These are phyloP conservation scores for Drosophila cyrtoloma DNA, from an alignment of 2,888 invertebrate species.

Conservation along the genomic window DNA sequence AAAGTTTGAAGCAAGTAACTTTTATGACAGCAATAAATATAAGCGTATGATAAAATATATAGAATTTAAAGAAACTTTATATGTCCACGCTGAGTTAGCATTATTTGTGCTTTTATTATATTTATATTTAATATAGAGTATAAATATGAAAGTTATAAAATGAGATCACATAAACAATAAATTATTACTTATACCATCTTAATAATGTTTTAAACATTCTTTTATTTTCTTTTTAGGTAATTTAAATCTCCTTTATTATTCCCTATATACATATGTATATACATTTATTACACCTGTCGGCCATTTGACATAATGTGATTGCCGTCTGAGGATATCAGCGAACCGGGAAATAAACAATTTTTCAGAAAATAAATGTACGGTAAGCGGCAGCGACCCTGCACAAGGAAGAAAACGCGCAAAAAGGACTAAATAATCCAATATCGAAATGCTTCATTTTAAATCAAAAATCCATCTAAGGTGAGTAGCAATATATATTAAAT, in stretches of 20 bases:
- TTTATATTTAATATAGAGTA: background rate
- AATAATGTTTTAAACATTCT: background rate
- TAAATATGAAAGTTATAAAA: background rate
- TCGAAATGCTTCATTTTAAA: slow-evolving; percentile 34
- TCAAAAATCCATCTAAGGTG: slow-evolving; percentile 30
- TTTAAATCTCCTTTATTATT: slow-evolving; percentile 18
- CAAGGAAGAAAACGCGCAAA: slow-evolving; percentile 56
- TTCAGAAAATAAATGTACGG: slow-evolving; percentile 63
- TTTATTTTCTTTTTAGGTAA: slow-evolving; percentile 28
- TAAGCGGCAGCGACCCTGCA: slow-evolving; percentile 53
- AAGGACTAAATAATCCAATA: slow-evolving; percentile 49
- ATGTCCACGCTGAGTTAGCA: background rate
- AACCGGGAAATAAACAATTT: slow-evolving; percentile 50
- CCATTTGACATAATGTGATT: slow-evolving; percentile 18
- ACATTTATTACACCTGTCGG: slow-evolving; percentile 2
- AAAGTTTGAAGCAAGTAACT: background rate
- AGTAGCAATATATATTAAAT: slow-evolving; percentile 14
- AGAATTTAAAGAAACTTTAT: background rate
- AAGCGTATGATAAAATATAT: background rate
- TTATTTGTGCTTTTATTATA: background rate
- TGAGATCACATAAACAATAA: background rate
- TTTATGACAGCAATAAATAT: background rate
- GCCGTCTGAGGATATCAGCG: slow-evolving; percentile 19
- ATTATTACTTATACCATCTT: background rate
- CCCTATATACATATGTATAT: slow-evolving; percentile 3